Base-by-base conservation (phyloP, 2,797 vertebrate genomes). In the Mormyrops attenuatus region DNA sequence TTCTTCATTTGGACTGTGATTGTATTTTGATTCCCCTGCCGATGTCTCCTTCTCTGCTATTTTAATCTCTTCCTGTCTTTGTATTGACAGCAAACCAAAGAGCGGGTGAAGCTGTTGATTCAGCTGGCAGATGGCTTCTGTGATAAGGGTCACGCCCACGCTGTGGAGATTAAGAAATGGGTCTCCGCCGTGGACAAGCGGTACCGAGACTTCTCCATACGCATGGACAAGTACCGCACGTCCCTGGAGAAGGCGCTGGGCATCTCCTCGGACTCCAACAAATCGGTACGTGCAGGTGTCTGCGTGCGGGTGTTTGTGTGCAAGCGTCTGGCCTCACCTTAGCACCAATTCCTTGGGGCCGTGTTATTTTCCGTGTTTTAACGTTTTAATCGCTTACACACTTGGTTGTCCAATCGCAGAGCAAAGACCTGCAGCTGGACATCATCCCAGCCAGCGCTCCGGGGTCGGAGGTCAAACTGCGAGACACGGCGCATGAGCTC, bases 61-160 rank as follows among this genome's bases (percentile, higher is more conserved):
- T 88, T 84, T 94, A 92, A 92, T 86, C 82, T 88, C 86, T 53
- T 50, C 84, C 57, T 82, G 63, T 57, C 84, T 49, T 88, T 89
- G 88, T 17, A 93, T 92, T 87, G 11, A 52, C 93, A 99, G 98
- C 98, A 99, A 99, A 99, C 98, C 94, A 99, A 99, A 97, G 99
- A 99, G 95, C 96, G 98, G 0, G 99, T 99, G 93, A 99, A 99
- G 96, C 96, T 99, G 93, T 96, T 99, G 95, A 99, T 99, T 95
- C 99, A 99, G 95, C 95, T 99, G 94, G 99, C 99, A 0, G 98
- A 99, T 77, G 98, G 98, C 92, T 99, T 99, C 96, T 99, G 98
- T 92, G 99, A 99, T 94, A 99, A 99, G 93, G 98, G 98, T 91
- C 99, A 99, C 96, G 97, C 98, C 94, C 99, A 99, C 82, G 97